Base-by-base conservation (phyloP, 1,140 invertebrate species). In the Bombus confusus region DNA sequence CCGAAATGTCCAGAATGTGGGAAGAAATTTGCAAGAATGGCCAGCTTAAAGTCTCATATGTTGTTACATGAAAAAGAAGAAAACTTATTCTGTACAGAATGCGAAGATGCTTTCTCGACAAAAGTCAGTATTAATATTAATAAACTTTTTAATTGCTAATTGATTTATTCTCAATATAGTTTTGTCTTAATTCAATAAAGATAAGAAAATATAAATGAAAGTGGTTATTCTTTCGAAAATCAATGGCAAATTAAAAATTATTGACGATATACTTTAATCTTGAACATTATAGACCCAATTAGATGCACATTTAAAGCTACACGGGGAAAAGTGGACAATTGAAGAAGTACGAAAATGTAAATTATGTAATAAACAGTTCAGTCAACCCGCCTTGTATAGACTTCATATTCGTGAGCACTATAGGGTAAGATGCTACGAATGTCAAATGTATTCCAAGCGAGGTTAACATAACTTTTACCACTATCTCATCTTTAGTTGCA, bases 31-130 rank as follows among this genome's bases (percentile, higher is more conserved):
- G 95, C 96, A 3, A 94, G 97, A 76, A 93, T 97, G 68, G 97
- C 97, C 28, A 96, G 97, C 93, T 95, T 97, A 8, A 97, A 97
- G 87, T 96, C 97, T n/a, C 97, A 97, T 91, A 95, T 97, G 83
- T 93, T 96, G 91, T 83, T 97, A 12, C 97, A 97, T 88, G 96
- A 97, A 91, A 96, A 96, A 86, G 97, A 97, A 88, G 97, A 97
- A 91, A 96, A 95, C 89, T 93, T 97, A 25, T 96, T 96, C 87
- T 97, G 97, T 92, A 94, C 95, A 18, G 96, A 97, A 90, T 97
- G 97, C 94, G 96, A 96, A 28, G 96, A 97, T 86, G 96, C 97
- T 90, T 97, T 97, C 94, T 94, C 95, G 80, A 96, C 96, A 43
- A 96, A 97, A 95, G 97, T 97, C 92, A 92, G 92, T 92, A 47